Evolutionary conservation across 2,113 vertebrate genomes (phyloP).

Genomic region (Pseudolaguvia tuberculata): DNA sequence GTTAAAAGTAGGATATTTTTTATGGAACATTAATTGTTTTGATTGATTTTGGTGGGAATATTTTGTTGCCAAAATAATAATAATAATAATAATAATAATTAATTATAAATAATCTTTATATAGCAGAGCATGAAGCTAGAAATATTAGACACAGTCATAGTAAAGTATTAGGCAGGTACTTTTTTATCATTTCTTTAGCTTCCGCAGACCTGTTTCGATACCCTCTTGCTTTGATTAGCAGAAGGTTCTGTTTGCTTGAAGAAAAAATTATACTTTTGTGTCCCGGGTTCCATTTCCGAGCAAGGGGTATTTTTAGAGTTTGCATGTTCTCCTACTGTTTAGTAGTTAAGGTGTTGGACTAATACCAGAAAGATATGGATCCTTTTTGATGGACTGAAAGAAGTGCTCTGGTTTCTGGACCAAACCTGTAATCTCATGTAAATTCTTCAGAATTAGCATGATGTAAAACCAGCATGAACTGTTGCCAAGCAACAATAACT

Average conservation of each 20-base stretch:
- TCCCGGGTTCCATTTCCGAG: too few relatives aligned
- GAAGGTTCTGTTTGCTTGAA: too few relatives aligned
- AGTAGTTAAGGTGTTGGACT: too few relatives aligned
- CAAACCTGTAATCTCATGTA: constrained; percentile 40
- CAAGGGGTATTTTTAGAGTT: too few relatives aligned
- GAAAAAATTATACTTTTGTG: too few relatives aligned
- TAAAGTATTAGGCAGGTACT: neutral
- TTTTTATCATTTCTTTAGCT: neutral
- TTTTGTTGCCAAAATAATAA: constrained; percentile 2
- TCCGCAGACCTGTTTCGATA: too few relatives aligned
- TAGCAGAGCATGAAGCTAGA: neutral
- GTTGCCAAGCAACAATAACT: constrained; percentile 52
- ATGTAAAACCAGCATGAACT: constrained; percentile 38
- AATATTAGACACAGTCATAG: neutral
- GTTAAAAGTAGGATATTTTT: neutral
- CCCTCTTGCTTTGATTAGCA: too few relatives aligned
- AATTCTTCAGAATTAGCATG: constrained; percentile 47
- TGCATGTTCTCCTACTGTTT: too few relatives aligned
- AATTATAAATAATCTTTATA: too few relatives aligned
- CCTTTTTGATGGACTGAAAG: constrained; percentile 30
- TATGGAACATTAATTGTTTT: neutral
- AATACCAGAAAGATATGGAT: constrained; percentile 16
- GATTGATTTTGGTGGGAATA: neutral
- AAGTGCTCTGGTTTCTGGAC: constrained; percentile 22
- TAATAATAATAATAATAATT: too few relatives aligned